Conservation (phyloP, 2,888 invertebrate genomes). For the Gasteruption jaculator region DNA sequence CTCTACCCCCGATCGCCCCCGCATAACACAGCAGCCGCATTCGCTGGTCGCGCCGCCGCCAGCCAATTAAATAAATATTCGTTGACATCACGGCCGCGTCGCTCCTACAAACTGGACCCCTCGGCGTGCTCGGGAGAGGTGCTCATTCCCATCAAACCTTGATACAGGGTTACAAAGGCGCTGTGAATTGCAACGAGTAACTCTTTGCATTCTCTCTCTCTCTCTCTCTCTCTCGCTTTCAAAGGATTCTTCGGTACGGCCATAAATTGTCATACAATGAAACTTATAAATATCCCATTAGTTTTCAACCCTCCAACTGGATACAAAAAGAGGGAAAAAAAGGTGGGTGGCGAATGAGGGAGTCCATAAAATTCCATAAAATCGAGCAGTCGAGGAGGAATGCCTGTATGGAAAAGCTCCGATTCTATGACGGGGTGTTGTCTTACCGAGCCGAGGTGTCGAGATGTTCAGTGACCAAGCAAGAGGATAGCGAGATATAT, state of each 20-base stretch:
- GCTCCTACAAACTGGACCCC: slow-evolving; percentile 46
- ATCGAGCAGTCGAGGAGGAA: slow-evolving; percentile 12
- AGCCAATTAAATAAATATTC: slow-evolving; percentile 52
- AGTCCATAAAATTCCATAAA: slow-evolving; percentile 8
- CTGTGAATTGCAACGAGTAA: slow-evolving; percentile 22
- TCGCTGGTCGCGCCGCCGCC: slow-evolving; percentile 39
- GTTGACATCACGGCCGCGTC: slow-evolving; percentile 47
- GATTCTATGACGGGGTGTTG: too few relatives aligned
- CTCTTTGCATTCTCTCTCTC: slow-evolving; percentile 10
- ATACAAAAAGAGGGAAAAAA: too few relatives aligned
- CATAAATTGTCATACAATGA: too few relatives aligned
- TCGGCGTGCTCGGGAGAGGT: slow-evolving; percentile 33
- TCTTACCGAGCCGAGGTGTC: slow-evolving; percentile 14
- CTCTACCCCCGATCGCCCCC: slow-evolving; percentile 37
- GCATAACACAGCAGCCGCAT: slow-evolving; percentile 44
- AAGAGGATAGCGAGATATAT: slow-evolving; percentile 38
- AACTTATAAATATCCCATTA: too few relatives aligned
- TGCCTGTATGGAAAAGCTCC: too few relatives aligned
- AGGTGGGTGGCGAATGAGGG: slow-evolving; percentile 12
- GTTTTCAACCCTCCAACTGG: too few relatives aligned
- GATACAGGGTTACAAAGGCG: slow-evolving; percentile 15
- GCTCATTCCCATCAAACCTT: slow-evolving; percentile 32
- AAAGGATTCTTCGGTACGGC: too few relatives aligned
- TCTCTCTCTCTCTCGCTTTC: slow-evolving; percentile 14
- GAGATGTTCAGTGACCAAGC: slow-evolving; percentile 12